phyloP scores from a whole-genome alignment of 2,113 vertebrate genomes.

The Mobula hypostoma region DNA sequence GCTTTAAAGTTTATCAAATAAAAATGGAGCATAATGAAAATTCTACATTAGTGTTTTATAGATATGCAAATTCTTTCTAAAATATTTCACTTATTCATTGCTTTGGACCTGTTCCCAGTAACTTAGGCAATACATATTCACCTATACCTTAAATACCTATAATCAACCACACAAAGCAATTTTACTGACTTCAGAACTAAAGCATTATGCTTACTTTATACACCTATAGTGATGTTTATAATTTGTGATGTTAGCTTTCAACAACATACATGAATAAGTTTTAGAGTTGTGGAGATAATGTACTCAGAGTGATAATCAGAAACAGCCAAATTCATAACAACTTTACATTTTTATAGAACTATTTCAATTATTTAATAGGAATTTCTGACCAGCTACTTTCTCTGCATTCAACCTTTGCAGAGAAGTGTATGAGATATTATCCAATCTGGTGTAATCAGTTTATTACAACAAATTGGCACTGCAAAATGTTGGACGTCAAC shows the following conservation, averaged over 20 bases:
- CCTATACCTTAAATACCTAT: background rate
- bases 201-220: background rate
- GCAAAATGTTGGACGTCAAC: background rate
- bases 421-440: background rate
- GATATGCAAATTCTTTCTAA: background rate
- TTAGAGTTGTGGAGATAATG: background rate
- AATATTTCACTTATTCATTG: background rate
- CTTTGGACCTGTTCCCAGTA: background rate
- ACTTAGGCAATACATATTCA: background rate
- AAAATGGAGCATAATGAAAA: background rate
- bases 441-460: background rate
- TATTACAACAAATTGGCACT: background rate
- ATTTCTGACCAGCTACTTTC: background rate
- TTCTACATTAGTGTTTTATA: background rate
- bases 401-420: background rate
- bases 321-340: background rate
- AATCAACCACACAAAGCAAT: background rate
- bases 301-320: background rate
- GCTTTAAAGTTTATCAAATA: background rate
- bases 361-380: background rate
- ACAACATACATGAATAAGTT: background rate
- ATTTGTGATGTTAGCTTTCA: background rate
- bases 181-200: background rate
- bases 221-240: background rate
- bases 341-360: background rate